Base-by-base conservation (phyloP, 2,113 vertebrate genomes). In the Pseudopodoces humilis region DNA sequence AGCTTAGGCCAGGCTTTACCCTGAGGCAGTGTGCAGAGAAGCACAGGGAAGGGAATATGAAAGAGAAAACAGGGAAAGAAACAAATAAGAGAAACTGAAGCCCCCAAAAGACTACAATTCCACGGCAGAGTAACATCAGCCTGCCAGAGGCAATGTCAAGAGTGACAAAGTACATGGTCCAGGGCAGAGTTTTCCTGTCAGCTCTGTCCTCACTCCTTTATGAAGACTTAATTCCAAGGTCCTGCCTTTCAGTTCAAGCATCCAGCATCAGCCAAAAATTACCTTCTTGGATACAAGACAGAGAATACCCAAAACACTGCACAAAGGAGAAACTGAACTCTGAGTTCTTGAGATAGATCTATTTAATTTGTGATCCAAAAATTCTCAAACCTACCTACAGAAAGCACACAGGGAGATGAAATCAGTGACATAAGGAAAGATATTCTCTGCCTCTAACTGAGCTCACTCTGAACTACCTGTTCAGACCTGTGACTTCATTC, bases 141-240 rank as follows among this genome's bases (percentile, higher is more conserved):
- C 5, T 6, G 83, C 19, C n/a, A 71, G 46, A 39, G 39, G 70
- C 27, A 60, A 41, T 33, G 28, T 39, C 25, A 39, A 8, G 24
- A 79, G 30, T 2, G 5, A 50, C 53, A 33, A 39, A 37, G 35
- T 0, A 23, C 3, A 2, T 2, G 46, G 47, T 3, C 58, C 59
- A 47, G 11, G n/a, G 70, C 28, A 67, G 79, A 39, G 55, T 23
- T 35, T 11, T 60, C 27, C 50, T 53, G 6, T 25, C 88, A 28
- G 21, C 30, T 90, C 35, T 39, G n/a, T 24, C 47, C 63, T 69
- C 30, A 20, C 15, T 77, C 88, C 67, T 72, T 35, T 24, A 75
- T 41, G 58, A 87, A 50, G n/a, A 46, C 24, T 80, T 22, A 85
- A 47, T 28, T 59, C 46, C 67, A 65, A 62, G 28, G 55, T 43